Percentiles rank a stretch among this genome's conserved stretches.
Evolutionary conservation across 2,888 invertebrate genomes (phyloP).

Genomic region (Clepsis dumicolana): DNA sequence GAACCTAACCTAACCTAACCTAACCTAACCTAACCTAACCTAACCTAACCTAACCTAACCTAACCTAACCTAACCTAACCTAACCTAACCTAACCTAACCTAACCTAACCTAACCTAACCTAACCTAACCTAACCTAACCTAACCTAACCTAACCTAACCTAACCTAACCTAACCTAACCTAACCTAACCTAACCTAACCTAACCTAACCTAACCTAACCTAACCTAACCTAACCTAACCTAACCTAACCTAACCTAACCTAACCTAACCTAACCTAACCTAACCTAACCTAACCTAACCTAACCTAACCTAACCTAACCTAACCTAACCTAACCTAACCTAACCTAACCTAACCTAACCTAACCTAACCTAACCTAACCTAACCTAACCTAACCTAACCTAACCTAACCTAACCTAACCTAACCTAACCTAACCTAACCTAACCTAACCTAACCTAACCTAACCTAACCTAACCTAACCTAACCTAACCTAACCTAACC

Average conservation of each 20-base stretch:
- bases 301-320: slow-evolving; percentile 49
- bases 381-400: too few relatives aligned
- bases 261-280: slow-evolving; percentile 47
- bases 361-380: too few relatives aligned
- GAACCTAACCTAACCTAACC: slow-evolving; percentile 34
- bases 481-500: too few relatives aligned
- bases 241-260: slow-evolving; percentile 40
- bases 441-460: too few relatives aligned
- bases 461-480: too few relatives aligned
- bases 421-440: too few relatives aligned
- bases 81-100: slow-evolving; percentile 41
- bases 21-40: slow-evolving; percentile 44
- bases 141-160: slow-evolving; percentile 39
- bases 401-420: too few relatives aligned
- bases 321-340: slow-evolving; percentile 40
- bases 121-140: slow-evolving; percentile 40
- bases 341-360: slow-evolving; percentile 43
- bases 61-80: slow-evolving; percentile 42
- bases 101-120: slow-evolving; percentile 40
- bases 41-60: slow-evolving; percentile 45
- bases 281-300: slow-evolving; percentile 44
- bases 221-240: slow-evolving; percentile 26
- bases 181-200: slow-evolving; percentile 44
- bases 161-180: slow-evolving; percentile 46
- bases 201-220: slow-evolving; percentile 43